Conservation (phyloP, 2,797 vertebrate genomes). For the Tympanoctomys barrerae region DNA sequence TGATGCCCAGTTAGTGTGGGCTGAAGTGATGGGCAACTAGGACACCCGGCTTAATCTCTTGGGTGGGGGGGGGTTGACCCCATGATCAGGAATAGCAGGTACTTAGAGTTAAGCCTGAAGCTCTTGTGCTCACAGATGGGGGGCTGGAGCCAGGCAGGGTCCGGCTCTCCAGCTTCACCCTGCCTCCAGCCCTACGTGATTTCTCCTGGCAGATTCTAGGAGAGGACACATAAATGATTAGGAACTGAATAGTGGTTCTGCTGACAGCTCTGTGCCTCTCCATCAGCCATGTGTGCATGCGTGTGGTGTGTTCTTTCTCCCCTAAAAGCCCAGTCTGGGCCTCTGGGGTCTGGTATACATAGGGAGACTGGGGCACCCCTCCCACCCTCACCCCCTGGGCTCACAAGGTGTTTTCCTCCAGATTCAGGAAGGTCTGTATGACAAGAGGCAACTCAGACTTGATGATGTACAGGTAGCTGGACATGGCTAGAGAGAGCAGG, state of each 20-base stretch:
- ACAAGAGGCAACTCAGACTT: conserved; percentile 98
- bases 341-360: background rate
- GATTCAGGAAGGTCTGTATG: conserved; percentile 96
- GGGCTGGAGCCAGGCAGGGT: background rate
- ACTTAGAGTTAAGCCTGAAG: conserved; percentile 77
- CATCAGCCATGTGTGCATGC: background rate
- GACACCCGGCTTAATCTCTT: conserved; percentile 72
- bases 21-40: conserved; percentile 61
- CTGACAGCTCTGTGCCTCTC: background rate
- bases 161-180: background rate
- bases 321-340: background rate
- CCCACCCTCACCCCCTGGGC: conserved; percentile 80
- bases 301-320: background rate
- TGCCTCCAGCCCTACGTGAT: background rate
- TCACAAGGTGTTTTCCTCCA: conserved; percentile 93
- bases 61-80: background rate
- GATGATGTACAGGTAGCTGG: conserved; percentile 99
- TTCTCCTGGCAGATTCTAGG: background rate
- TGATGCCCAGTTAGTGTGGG: background rate
- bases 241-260: background rate
- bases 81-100: conserved; percentile 72
- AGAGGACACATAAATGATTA: background rate
- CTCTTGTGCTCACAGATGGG: background rate
- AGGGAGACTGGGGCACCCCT: background rate
- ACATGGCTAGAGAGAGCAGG: conserved; percentile 92